phyloP scores from a whole-genome alignment of 2,113 vertebrate species.

The Pongo pygmaeus region DNA sequence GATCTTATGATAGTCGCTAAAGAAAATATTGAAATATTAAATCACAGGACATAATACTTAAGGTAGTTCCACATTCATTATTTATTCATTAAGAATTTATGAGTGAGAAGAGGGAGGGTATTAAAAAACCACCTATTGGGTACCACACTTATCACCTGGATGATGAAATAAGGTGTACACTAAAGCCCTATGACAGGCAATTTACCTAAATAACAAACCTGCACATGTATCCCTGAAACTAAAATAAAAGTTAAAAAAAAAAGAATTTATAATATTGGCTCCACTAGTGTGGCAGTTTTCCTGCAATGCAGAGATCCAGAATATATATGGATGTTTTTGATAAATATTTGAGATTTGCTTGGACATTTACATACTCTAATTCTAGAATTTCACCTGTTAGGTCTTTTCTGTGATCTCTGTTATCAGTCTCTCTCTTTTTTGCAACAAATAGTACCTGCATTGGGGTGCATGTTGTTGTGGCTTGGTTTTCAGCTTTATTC shows the following conservation, averaged over 20 bases:
- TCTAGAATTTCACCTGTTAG: not conserved
- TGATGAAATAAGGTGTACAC: no score
- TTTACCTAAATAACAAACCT: no score
- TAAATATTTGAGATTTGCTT: constrained; percentile 3
- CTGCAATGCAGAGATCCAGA: not conserved
- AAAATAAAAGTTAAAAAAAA: no score
- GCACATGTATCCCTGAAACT: no score
- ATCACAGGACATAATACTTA: not conserved
- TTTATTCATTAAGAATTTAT: not conserved
- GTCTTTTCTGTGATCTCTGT: not conserved
- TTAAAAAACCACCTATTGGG: no score
- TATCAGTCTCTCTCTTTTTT: not conserved
- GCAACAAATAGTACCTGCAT: not conserved
- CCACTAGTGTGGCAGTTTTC: not conserved
- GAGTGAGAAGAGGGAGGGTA: no score
- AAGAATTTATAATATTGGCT: constrained; percentile 35
- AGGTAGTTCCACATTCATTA: not conserved
- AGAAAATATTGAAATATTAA: constrained; percentile 25
- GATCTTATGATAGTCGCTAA: not conserved
- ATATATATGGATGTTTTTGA: not conserved
- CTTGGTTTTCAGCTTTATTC: constrained; percentile 11
- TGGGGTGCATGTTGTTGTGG: not conserved
- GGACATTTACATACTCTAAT: not conserved
- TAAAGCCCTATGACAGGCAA: no score
- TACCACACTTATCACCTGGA: no score